Conservation (phyloP, 2,113 vertebrate genomes). For the Cynoglossus semilaevis region DNA sequence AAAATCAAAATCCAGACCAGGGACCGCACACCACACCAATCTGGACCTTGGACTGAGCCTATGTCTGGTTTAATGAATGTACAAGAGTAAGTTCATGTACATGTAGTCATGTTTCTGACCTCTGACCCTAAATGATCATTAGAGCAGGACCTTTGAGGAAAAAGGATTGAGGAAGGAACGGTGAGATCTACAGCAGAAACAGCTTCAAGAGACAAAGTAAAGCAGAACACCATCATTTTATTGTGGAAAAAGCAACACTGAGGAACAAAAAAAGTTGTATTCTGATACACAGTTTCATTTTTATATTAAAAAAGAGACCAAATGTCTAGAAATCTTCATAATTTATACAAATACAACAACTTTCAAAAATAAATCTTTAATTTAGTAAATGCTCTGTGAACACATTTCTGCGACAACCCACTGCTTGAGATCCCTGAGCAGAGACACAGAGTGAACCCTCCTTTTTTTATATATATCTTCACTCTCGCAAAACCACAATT, state of each 20-base stretch:
- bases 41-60: too few relatives aligned
- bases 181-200: too few relatives aligned
- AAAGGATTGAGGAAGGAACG: too few relatives aligned
- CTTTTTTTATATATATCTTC: conserved; percentile 41
- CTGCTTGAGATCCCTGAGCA: conserved; percentile 94
- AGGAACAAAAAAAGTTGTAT: conserved; percentile 72
- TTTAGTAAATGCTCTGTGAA: conserved; percentile 93
- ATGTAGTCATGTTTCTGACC: too few relatives aligned
- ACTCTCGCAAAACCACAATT: conserved; percentile 56
- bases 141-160: too few relatives aligned
- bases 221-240: conserved; percentile 84
- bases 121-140: too few relatives aligned
- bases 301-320: conserved; percentile 84
- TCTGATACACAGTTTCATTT: conserved; percentile 87
- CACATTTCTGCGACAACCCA: conserved; percentile 85
- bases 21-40: too few relatives aligned
- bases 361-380: conserved; percentile 96
- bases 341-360: conserved; percentile 97
- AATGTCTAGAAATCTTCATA: conserved; percentile 92
- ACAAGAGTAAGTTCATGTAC: too few relatives aligned
- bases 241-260: conserved; percentile 85
- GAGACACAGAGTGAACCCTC: conserved; percentile 82
- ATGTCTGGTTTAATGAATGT: not conserved
- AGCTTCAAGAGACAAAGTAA: conserved; percentile 17
- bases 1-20: too few relatives aligned